Percentiles rank a stretch among this genome's conserved stretches.
These are phyloP conservation scores for Eriosoma lanigerum DNA, from an alignment of 1,140 invertebrate genomes.

Conservation along the genomic window DNA sequence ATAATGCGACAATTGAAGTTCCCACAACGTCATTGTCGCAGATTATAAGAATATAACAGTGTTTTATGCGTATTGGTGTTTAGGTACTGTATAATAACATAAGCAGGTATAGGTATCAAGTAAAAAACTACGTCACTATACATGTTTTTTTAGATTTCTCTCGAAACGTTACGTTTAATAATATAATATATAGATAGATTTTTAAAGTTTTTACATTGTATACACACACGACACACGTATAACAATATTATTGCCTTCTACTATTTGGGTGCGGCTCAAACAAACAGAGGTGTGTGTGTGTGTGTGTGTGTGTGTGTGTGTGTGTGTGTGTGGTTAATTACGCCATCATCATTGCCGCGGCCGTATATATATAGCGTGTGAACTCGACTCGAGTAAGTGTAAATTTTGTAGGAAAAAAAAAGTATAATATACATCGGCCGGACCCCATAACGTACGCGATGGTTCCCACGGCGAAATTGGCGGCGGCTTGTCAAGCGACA, in stretches of 20 bases:
- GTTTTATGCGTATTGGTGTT: not conserved
- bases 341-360: conserved; percentile 27
- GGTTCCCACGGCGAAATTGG: conserved; percentile 39
- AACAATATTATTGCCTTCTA: conserved; percentile 25
- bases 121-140: not conserved
- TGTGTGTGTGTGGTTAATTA: conserved; percentile 38
- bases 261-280: conserved; percentile 29
- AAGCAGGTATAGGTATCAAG: not conserved
- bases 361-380: conserved; percentile 24
- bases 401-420: conserved; percentile 34
- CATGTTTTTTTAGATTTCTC: conserved; percentile 23
- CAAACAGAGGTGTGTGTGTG: conserved; percentile 32
- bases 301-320: not conserved
- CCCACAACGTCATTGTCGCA: not conserved
- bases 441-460: conserved; percentile 5
- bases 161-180: not conserved
- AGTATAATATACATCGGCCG: conserved; percentile 10
- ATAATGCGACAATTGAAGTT: not conserved
- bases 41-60: too few species aligned
- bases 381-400: conserved; percentile 26
- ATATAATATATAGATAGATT: conserved; percentile 7
- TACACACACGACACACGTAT: not conserved
- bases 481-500: not conserved
- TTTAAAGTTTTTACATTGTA: conserved; percentile 31
- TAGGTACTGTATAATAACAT: not conserved